phyloP scores from a whole-genome alignment of 1,140 invertebrate genomes.

The Drosophila sechellia region DNA sequence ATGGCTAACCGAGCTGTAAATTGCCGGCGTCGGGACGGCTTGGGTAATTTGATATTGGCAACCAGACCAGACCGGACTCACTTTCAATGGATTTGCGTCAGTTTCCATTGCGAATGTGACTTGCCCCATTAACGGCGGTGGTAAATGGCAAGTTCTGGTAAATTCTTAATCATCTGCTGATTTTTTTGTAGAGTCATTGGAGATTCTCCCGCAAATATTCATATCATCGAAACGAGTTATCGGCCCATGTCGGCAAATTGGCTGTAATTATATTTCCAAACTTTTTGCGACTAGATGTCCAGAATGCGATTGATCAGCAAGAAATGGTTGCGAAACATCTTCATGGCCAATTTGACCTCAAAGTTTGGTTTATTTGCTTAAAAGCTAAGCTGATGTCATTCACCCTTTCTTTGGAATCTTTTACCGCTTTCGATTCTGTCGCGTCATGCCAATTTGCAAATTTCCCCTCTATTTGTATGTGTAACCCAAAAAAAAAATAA shows the following conservation, averaged over 20 bases:
- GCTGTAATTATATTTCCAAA: slow-evolving; percentile 43
- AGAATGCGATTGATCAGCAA: slow-evolving; percentile 33
- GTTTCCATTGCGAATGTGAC: slow-evolving; percentile 31
- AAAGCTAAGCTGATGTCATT: slow-evolving; percentile 19
- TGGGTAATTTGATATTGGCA: slow-evolving; percentile 81
- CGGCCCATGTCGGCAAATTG: slow-evolving; percentile 32
- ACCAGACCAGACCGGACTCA: slow-evolving; percentile 63
- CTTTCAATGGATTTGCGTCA: slow-evolving; percentile 75
- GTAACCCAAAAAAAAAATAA: not conserved
- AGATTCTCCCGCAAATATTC: slow-evolving; percentile 20
- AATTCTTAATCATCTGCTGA: not conserved
- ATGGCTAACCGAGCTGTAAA: slow-evolving; percentile 71
- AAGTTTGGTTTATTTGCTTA: not conserved
- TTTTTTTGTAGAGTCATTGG: not conserved
- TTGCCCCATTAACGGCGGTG: not conserved
- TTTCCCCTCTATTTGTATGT: not conserved
- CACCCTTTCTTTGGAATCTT: slow-evolving; percentile 16
- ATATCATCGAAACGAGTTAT: slow-evolving; percentile 43
- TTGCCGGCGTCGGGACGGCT: slow-evolving; percentile 53
- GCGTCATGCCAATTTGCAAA: slow-evolving; percentile 35
- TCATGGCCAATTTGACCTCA: slow-evolving; percentile 8
- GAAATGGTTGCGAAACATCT: slow-evolving; percentile 27
- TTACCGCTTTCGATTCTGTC: slow-evolving; percentile 24
- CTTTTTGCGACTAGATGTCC: slow-evolving; percentile 6
- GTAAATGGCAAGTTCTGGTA: not conserved